phyloP scores from a whole-genome alignment of 2,113 vertebrate species.

The Shinisaurus crocodilurus region DNA sequence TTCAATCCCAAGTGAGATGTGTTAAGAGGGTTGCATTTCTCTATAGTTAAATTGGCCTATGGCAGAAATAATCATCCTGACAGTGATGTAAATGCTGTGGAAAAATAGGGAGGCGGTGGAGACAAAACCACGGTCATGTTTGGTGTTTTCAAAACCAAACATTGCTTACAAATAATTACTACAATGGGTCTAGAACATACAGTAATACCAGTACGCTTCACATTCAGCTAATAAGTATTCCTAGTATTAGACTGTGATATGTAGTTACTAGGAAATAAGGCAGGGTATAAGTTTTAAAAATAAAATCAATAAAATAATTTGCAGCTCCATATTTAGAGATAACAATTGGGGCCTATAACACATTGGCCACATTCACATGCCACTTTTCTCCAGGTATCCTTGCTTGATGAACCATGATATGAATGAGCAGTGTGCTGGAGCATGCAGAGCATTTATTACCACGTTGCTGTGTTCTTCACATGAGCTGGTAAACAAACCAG shows the following conservation, averaged over 20 bases:
- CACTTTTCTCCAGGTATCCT: too few relatives aligned
- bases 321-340: too few relatives aligned
- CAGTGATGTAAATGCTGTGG: not conserved
- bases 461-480: too few relatives aligned
- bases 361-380: too few relatives aligned
- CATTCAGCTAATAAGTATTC: not conserved
- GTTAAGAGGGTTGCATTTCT: not conserved
- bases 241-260: not conserved
- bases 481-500: too few relatives aligned
- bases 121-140: not conserved
- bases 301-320: too few relatives aligned
- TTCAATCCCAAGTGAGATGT: not conserved
- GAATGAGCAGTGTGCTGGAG: too few relatives aligned
- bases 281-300: not conserved
- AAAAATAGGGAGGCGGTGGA: not conserved
- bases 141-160: not conserved
- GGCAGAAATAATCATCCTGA: not conserved
- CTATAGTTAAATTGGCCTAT: not conserved
- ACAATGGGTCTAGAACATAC: not conserved
- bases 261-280: not conserved
- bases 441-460: too few relatives aligned
- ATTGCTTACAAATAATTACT: not conserved
- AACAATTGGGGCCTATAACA: too few relatives aligned
- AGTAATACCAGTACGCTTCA: not conserved
- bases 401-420: too few relatives aligned